Percentiles rank a stretch among this genome's conserved stretches.
Conservation (phyloP, 2,797 vertebrate species). For the Oreochromis grahami region DNA sequence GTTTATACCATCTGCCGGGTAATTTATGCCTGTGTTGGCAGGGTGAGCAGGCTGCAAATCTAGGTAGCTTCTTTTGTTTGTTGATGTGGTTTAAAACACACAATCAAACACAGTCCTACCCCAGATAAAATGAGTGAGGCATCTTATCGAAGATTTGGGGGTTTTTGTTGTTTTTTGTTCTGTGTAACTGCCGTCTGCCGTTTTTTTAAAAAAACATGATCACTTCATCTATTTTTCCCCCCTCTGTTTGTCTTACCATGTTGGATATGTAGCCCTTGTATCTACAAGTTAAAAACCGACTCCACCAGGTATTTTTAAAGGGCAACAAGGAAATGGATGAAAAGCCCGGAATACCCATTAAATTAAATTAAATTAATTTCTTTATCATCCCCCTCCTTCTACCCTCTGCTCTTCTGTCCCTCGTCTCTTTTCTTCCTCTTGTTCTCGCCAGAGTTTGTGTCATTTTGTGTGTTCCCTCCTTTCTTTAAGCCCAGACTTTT, state of each 20-base stretch:
- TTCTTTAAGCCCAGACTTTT: slow-evolving; percentile 24
- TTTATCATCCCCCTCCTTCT: not conserved
- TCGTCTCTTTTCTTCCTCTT: not conserved
- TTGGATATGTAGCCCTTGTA: not conserved
- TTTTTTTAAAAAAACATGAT: not conserved
- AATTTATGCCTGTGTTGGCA: slow-evolving; percentile 15
- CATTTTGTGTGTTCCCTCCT: slow-evolving; percentile 23
- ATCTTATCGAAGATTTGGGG: not conserved
- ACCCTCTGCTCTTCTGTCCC: not conserved
- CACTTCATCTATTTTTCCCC: not conserved
- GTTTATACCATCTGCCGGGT: not conserved
- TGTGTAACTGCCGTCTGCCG: not conserved
- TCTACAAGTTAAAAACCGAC: not conserved
- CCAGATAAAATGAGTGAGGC: not conserved
- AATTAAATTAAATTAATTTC: not conserved
- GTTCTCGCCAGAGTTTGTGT: slow-evolving; percentile 10
- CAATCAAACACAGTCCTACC: not conserved
- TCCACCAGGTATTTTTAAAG: not conserved
- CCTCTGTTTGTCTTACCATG: not conserved
- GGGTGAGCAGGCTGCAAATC: slow-evolving; percentile 1
- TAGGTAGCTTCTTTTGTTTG: not conserved
- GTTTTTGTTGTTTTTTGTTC: not conserved
- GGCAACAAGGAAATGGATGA: not conserved
- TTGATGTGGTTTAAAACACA: not conserved
- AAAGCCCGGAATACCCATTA: not conserved